Conservation (phyloP, 2,888 invertebrate species). For the Archips xylosteana region DNA sequence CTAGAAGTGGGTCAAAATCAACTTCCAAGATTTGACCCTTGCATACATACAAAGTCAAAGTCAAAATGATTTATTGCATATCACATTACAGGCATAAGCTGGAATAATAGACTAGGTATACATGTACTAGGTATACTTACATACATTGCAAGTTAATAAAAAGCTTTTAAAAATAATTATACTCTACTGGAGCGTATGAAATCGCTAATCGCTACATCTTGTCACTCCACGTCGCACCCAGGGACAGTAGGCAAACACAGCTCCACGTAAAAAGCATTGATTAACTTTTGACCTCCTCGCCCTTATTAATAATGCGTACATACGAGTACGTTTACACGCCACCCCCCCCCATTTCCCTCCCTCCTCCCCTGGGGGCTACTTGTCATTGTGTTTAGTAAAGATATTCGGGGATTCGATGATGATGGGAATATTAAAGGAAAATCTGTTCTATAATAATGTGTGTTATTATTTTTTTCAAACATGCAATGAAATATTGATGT, state of each 20-base stretch:
- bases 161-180: too few species aligned
- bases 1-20: too few species aligned
- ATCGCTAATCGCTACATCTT: constrained; percentile 18
- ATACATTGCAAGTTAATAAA: too few species aligned
- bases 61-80: too few species aligned
- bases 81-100: too few species aligned
- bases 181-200: not conserved
- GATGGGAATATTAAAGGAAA: constrained; percentile 2
- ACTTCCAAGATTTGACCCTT: too few species aligned
- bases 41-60: too few species aligned
- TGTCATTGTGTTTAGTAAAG: not conserved
- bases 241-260: constrained; percentile 25
- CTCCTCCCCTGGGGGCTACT: too few species aligned
- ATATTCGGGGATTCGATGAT: not conserved
- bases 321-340: not conserved
- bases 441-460: not conserved
- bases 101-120: too few species aligned
- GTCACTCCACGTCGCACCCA: not conserved
- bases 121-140: too few species aligned
- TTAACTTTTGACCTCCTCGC: constrained; percentile 31
- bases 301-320: constrained; percentile 22
- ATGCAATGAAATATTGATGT: too few species aligned
- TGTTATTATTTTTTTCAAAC: not conserved
- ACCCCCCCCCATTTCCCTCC: not conserved
- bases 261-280: constrained; percentile 38